Evolutionary conservation across 2,113 vertebrate species (phyloP), one percentile per base, ranked within the genome.

Genomic region (Macrotus californicus): DNA sequence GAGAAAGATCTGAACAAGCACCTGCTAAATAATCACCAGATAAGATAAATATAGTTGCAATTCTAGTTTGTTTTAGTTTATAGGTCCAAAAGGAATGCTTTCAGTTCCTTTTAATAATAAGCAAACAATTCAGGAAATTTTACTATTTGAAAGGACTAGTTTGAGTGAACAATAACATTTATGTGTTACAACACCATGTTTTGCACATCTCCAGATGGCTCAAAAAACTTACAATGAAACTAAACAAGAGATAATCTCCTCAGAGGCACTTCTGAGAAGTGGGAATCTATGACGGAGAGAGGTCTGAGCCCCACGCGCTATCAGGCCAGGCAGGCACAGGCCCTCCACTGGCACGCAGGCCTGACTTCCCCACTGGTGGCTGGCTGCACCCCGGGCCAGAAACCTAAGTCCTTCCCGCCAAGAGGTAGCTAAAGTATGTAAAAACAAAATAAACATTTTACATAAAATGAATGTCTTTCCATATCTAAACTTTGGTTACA

Each of bases 21-120:
- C 24, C 34, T 89, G n/a, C 94, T 82, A 96, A 97, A 93, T 97
- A 95, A 97, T 93, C 92, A 96, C 64, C 80, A 95, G 96, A 97
- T 14, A 97, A 96, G 85, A 97, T 77, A 96, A 81, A 93, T 54
- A 85, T 2, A 87, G 69, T 36, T 13, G 1, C 21, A 96, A 77
- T 81, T 89, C 96, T 31, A 52, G 67, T 75, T 94, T 93, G 95
- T 81, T 97, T 97, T 94, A 61, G 96, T 97, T 94, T 93, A 34
- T 31, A 59, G 93, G 85, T 88, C 54, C 48, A 87, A 75, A 90
- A 87, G 66, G 95, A 87, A 69, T 89, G 76, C 54, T 92, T 88
- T 80, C 34, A 7, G 82, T 82, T n/a, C n/a, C n/a, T 81, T 26
- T 15, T 77, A 92, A 91, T 29, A 72, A 24, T 82, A 9, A 92